Conservation (phyloP, 2,113 vertebrate genomes). For the Poeciliopsis occidentalis region DNA sequence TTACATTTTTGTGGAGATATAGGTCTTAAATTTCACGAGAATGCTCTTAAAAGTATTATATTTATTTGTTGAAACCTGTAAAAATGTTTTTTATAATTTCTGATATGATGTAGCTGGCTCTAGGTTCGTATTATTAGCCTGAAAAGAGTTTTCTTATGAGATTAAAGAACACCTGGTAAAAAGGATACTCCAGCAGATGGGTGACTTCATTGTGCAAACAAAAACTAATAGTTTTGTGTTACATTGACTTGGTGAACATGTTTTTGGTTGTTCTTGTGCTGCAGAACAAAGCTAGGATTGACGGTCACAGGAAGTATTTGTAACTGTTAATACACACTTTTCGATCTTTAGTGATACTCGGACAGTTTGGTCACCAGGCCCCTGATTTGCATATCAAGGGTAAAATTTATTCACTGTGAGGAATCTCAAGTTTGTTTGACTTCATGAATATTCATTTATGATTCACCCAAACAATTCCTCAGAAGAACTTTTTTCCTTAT, state of each 20-base stretch:
- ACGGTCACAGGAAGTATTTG: neutral
- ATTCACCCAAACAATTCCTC: neutral
- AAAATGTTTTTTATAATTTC: too few species aligned
- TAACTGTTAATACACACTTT: neutral
- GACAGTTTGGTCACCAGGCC: constrained; percentile 11
- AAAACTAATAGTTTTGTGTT: neutral
- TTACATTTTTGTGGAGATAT: too few species aligned
- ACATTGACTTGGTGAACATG: neutral
- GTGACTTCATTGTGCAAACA: neutral
- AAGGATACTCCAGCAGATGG: too few species aligned
- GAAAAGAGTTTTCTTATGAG: too few species aligned
- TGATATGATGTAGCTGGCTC: too few species aligned
- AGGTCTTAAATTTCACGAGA: too few species aligned
- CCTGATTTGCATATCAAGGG: constrained; percentile 14
- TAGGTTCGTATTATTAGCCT: too few species aligned
- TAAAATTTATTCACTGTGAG: constrained; percentile 30
- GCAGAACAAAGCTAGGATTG: neutral
- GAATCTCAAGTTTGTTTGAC: constrained; percentile 8
- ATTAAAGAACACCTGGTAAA: too few species aligned
- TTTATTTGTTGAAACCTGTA: too few species aligned
- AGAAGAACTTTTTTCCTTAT: neutral
- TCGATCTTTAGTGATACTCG: neutral
- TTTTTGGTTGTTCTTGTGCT: neutral
- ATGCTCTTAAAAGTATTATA: too few species aligned
- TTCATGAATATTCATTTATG: constrained; percentile 32